Evolutionary conservation across 2,797 vertebrate genomes (phyloP).

Genomic region (Rachycentron canadum): DNA sequence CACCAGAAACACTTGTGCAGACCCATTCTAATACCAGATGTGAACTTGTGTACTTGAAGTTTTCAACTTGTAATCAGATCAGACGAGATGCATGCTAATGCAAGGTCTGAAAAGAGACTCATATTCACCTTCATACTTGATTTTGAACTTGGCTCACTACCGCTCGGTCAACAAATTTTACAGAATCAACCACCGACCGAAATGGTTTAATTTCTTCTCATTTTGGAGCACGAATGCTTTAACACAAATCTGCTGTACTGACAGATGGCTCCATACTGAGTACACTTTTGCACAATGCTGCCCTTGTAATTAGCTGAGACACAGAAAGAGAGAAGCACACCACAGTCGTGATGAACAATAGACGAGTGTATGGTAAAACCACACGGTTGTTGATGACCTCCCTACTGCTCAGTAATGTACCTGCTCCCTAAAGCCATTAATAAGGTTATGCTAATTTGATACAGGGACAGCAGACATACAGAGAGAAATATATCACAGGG

Average conservation of each 20-base stretch:
- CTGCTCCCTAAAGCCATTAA: slow-evolving; percentile 76
- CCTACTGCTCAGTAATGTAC: slow-evolving; percentile 72
- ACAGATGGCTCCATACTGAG: slow-evolving; percentile 72
- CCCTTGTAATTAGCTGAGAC: slow-evolving; percentile 72
- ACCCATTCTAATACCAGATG: no score
- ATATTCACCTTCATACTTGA: slow-evolving; percentile 45
- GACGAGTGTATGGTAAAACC: slow-evolving; percentile 60
- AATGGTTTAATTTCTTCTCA: slow-evolving; percentile 47
- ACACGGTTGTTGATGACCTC: slow-evolving; percentile 71
- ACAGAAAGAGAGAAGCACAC: slow-evolving; percentile 47
- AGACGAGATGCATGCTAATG: no score
- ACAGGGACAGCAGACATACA: slow-evolving; percentile 46
- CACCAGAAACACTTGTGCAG: no score
- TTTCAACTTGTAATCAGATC: no score
- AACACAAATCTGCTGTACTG: slow-evolving; percentile 64
- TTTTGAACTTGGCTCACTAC: slow-evolving; percentile 32
- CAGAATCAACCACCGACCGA: slow-evolving; percentile 43
- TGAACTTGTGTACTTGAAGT: no score
- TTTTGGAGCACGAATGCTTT: slow-evolving; percentile 46
- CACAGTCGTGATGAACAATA: slow-evolving; percentile 62
- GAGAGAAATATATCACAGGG: slow-evolving; percentile 65
- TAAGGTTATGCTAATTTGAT: slow-evolving; percentile 76
- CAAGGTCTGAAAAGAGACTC: neutral
- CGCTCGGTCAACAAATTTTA: slow-evolving; percentile 46
- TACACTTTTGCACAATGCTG: slow-evolving; percentile 64